Base-by-base conservation (phyloP, 2,888 invertebrate species). In the Lasioglossum lativentre region DNA sequence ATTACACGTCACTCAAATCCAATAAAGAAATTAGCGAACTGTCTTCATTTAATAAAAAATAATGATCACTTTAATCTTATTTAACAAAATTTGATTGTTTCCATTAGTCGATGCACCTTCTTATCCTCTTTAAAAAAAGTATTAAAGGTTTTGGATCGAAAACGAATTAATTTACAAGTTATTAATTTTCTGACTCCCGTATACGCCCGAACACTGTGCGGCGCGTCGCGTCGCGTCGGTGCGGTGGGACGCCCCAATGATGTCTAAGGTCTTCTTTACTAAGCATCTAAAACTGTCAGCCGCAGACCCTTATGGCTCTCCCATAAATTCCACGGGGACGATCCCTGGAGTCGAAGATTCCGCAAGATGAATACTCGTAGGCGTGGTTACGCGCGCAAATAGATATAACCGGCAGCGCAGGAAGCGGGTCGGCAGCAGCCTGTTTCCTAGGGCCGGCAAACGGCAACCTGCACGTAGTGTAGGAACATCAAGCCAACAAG, bases 221-320 rank as follows among this genome's bases (percentile, higher is more conserved):
- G 8, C 8, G 47, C 19, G 19, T 5, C n/a, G n/a, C n/a, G n/a
- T n/a, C n/a, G n/a, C n/a, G n/a, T n/a, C n/a, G 23, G 52, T 47
- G 6, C 19, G 23, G 27, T 10, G 19, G 10, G 34, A 42, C 76
- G 82, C 74, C 75, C 68, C 70, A 27, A 16, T 16, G 75, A 27
- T 40, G 85, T 76, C 75, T 80, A 63, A 83, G 75, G 75, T 86
- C 78, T 84, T 82, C 84, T 82, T 88, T 75, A 82, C 72, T 56
- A 74, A 72, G 81, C 84, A 80, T 82, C 84, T 80, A 82, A 86
- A 88, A 86, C 86, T 86, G 88, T 88, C 88, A 86, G 77, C 76
- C 72, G 34, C 88, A 89, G 88, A 75, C 30, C 82, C 78, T 66
- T 78, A 47, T 56, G 79, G 80, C 68, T 80, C 80, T 73, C 82